These are phyloP conservation scores for Anoura caudifer DNA, from an alignment of 2,113 vertebrate genomes.

Conservation along the genomic window DNA sequence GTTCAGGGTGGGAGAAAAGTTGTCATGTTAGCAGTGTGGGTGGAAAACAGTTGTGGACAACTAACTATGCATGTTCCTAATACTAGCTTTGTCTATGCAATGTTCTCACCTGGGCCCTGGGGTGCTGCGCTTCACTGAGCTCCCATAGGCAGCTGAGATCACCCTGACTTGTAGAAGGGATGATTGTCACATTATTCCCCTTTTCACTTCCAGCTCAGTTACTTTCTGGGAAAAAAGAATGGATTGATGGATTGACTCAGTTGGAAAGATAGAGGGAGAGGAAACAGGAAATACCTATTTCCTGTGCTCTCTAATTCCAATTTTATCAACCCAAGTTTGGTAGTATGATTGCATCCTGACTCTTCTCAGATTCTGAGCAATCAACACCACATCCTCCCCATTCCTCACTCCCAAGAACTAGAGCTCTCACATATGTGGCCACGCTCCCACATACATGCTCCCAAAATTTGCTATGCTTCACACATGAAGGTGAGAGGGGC, in stretches of 20 bases:
- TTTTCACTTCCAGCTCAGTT: neutral
- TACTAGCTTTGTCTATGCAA: neutral
- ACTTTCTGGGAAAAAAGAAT: neutral
- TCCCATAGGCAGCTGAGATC: neutral
- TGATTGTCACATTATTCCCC: too few species aligned
- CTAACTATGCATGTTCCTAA: accelerated
- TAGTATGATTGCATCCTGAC: neutral
- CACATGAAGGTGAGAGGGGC: neutral
- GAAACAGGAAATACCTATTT: neutral
- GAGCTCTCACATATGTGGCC: neutral
- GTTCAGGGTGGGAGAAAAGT: neutral
- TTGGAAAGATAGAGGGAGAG: neutral
- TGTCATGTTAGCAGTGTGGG: neutral
- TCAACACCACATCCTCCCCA: neutral
- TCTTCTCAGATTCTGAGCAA: neutral
- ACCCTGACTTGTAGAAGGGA: neutral
- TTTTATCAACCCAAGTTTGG: too few species aligned
- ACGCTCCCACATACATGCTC: accelerated
- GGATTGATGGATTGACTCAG: neutral
- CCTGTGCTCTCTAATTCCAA: neutral
- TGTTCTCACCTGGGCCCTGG: neutral
- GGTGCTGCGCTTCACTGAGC: neutral
- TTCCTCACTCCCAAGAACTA: neutral
- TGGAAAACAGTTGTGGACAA: neutral
- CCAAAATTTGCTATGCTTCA: neutral